Base-by-base conservation (phyloP, 92 coral and sea anemone genomes). In the Zoanthus sociatus region DNA sequence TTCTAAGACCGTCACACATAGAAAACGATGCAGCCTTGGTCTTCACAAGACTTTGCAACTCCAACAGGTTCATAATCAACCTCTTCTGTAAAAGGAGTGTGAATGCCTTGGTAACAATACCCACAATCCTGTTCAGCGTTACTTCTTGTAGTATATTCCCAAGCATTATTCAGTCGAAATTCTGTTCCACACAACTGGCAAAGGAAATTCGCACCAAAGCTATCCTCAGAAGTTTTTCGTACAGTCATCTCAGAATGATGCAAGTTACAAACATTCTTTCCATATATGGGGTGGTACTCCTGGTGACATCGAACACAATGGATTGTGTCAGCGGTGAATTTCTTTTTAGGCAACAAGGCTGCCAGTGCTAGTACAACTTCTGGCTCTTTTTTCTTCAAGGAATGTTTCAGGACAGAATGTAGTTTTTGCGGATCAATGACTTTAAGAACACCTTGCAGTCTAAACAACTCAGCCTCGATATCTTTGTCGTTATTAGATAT, bases 241-340 rank as follows among this genome's bases (percentile, higher is more conserved):
- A 95, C 87, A 73, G 73, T 79, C 47, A 76, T 78, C 87, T 86
- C 93, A 31, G 96, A 93, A 83, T 95, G 98, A 20, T 83, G 64
- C 10, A 95, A 90, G 53, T 73, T 73, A 78, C 98, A 95, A 37
- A 78, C 68, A 76, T 63, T 93, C 20, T 64, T 89, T 50, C 94
- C 94, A 64, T 72, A 93, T 12, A 48, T 78, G 10, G 94, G 98
- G 78, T 88, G 92, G 63, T 93, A 95, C 50, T 95, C 96, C 47
- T 93, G 88, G 92, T 95, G 98, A 84, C 98, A 95, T 31, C 98
- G 95, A 76, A 95, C 98, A 46, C 98, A 95, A 78, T 95, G 98
- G 61, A 91, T 85, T 1, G 98, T 93, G 90, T 93, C 98, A 76
- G 94, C 93, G 67, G 96, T 92, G 58, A 88, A 95, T 71, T 83